Evolutionary conservation across 2,888 invertebrate species (phyloP).

Genomic region (Scaptomyza reducta): DNA sequence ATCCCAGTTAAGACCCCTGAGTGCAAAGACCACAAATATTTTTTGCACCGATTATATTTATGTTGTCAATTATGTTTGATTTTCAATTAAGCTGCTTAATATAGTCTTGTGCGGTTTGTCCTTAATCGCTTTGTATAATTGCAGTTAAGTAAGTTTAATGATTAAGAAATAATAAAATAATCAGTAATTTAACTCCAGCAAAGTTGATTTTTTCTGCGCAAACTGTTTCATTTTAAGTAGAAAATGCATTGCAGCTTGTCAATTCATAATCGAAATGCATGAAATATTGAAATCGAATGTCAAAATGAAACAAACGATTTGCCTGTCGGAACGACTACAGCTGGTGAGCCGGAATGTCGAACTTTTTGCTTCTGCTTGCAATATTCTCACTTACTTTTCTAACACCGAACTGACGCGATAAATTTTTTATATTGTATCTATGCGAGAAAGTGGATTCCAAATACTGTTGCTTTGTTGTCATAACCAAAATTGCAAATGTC

Average conservation of each 20-base stretch:
- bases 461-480: neutral
- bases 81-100: neutral
- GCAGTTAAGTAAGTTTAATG: neutral
- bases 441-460: neutral
- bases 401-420: neutral
- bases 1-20: too few species aligned
- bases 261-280: conserved; percentile 25
- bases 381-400: conserved; percentile 12
- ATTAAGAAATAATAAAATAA: neutral
- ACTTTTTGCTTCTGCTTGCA: conserved; percentile 2
- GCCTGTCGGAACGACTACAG: conserved; percentile 18
- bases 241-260: conserved; percentile 25
- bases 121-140: neutral
- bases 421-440: neutral
- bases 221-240: conserved; percentile 9
- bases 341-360: conserved; percentile 17
- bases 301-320: conserved; percentile 35
- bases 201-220: conserved; percentile 12
- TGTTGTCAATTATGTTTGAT: too few species aligned
- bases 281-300: conserved; percentile 48
- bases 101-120: neutral
- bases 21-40: too few species aligned
- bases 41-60: too few species aligned
- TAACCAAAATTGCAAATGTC: neutral
- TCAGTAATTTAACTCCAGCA: neutral